Percentiles rank a stretch among this genome's conserved stretches.
Evolutionary conservation across 2,888 invertebrate genomes (phyloP).

Genomic region (Eledona agricola): DNA sequence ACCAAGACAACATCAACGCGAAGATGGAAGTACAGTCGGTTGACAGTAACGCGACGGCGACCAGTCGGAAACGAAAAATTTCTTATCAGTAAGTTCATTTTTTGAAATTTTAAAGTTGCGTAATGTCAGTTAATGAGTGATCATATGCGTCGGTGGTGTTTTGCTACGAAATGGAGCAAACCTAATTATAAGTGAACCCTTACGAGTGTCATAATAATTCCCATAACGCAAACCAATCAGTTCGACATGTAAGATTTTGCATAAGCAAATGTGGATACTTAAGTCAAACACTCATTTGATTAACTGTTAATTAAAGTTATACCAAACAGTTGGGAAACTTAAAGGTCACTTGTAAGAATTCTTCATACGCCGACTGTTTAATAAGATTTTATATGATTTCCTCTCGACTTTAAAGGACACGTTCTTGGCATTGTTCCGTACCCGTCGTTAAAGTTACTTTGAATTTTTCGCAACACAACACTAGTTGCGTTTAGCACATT

Average conservation of each 20-base stretch:
- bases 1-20: slow-evolving; percentile 47
- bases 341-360: slow-evolving; percentile 44
- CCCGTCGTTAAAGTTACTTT: slow-evolving; percentile 20
- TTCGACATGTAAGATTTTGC: slow-evolving; percentile 38
- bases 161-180: slow-evolving; percentile 33
- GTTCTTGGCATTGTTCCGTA: slow-evolving; percentile 28
- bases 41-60: slow-evolving; percentile 51
- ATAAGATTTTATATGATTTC: slow-evolving; percentile 28
- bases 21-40: slow-evolving; percentile 54
- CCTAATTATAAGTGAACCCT: slow-evolving; percentile 47
- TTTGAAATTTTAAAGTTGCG: too few species aligned
- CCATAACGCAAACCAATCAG: slow-evolving; percentile 43
- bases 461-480: too few species aligned
- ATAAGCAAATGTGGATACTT: slow-evolving; percentile 32
- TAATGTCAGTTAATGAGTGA: too few species aligned
- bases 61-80: slow-evolving; percentile 64
- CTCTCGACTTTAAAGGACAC: slow-evolving; percentile 16
- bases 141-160: too few species aligned
- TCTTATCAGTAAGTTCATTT: slow-evolving; percentile 41
- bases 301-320: slow-evolving; percentile 40
- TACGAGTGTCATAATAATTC: slow-evolving; percentile 39
- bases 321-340: slow-evolving; percentile 32
- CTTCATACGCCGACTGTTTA: slow-evolving; percentile 30
- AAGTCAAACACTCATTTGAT: slow-evolving; percentile 38
- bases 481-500: too few species aligned